These are phyloP conservation scores for Antechinus stuartii DNA, from an alignment of 2,113 vertebrate species.

Conservation along the genomic window DNA sequence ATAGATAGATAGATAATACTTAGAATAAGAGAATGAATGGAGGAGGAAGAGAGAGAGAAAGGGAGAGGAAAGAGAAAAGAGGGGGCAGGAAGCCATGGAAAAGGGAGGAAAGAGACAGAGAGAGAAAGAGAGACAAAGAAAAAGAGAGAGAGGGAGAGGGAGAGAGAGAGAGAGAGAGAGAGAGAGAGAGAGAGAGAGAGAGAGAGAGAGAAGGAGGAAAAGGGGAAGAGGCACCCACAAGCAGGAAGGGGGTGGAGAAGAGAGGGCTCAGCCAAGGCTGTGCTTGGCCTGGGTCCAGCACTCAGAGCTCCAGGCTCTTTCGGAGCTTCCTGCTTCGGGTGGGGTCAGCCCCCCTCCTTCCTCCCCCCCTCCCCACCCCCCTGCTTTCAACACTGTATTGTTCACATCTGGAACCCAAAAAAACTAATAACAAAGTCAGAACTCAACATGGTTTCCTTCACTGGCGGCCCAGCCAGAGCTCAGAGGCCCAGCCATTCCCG, in stretches of 20 bases:
- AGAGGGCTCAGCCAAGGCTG: neutral
- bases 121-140: too few relatives aligned
- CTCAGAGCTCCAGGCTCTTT: neutral
- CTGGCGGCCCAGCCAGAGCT: neutral
- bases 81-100: too few relatives aligned
- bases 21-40: too few relatives aligned
- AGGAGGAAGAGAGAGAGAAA: too few relatives aligned
- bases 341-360: slow-evolving; percentile 65
- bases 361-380: slow-evolving; percentile 15
- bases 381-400: slow-evolving; percentile 55
- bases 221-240: neutral
- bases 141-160: too few relatives aligned
- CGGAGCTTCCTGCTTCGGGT: slow-evolving; percentile 42
- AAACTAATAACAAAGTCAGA: slow-evolving; percentile 20
- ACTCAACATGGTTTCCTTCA: neutral
- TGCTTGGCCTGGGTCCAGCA: neutral
- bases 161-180: neutral
- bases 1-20: too few relatives aligned
- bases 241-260: neutral
- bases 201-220: neutral
- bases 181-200: neutral
- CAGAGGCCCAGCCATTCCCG: neutral
- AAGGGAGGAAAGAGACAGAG: too few relatives aligned
- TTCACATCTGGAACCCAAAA: slow-evolving; percentile 79
- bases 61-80: too few relatives aligned